Evolutionary conservation across 2,113 vertebrate genomes (phyloP).

Genomic region (Nansenia antarctica): DNA sequence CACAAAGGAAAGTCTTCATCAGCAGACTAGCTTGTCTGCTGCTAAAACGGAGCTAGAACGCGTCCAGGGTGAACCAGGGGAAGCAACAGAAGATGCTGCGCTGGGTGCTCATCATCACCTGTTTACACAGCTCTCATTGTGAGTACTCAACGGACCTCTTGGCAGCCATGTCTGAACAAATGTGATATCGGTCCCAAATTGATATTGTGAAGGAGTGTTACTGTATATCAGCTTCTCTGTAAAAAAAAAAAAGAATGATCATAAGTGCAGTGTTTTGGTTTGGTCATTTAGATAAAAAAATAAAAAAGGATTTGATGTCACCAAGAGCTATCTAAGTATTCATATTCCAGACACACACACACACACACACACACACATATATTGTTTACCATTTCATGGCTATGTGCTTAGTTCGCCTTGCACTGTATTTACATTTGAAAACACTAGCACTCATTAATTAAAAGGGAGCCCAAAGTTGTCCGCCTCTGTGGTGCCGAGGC

Average conservation of each 20-base stretch:
- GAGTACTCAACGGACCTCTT: no score
- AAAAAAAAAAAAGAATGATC: no score
- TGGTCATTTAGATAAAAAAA: no score
- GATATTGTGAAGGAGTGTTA: no score
- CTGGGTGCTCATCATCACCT: conserved; percentile 17
- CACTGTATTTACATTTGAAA: conserved; percentile 32
- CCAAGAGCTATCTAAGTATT: neutral
- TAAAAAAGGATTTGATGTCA: neutral
- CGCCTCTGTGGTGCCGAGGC: conserved; percentile 48
- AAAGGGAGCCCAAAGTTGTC: conserved; percentile 59
- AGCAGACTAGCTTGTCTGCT: conserved; percentile 47
- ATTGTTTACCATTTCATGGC: neutral
- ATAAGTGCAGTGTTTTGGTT: no score
- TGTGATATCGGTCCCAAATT: no score
- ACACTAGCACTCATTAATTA: conserved; percentile 63
- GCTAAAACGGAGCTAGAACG: conserved; percentile 47
- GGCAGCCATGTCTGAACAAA: no score
- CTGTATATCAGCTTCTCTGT: no score
- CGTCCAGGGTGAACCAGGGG: conserved; percentile 7
- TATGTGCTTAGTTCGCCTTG: no score
- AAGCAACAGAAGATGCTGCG: conserved; percentile 11
- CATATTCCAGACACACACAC: neutral
- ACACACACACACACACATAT: no score
- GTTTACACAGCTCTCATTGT: conserved; percentile 3
- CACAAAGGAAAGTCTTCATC: conserved; percentile 45